These are phyloP conservation scores for Battus philenor DNA, from an alignment of 1,140 invertebrate species.

Conservation along the genomic window DNA sequence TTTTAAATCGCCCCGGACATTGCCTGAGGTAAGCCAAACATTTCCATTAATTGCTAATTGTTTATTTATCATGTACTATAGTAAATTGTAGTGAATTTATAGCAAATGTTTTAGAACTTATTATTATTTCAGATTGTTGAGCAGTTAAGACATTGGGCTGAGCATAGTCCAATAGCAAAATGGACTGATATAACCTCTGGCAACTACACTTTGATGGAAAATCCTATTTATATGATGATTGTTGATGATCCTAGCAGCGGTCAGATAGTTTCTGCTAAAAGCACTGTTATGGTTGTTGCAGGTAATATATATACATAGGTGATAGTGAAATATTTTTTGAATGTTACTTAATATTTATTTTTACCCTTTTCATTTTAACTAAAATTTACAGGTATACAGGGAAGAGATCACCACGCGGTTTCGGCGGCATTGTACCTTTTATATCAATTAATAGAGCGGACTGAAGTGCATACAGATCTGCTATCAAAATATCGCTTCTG, in stretches of 20 bases:
- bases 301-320: conserved; percentile 30
- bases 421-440: conserved; percentile 58
- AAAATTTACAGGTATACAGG: conserved; percentile 49
- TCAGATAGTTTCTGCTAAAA: conserved; percentile 56
- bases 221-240: conserved; percentile 65
- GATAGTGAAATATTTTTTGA: background rate
- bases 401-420: conserved; percentile 60
- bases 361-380: too few species aligned
- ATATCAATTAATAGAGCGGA: conserved; percentile 57
- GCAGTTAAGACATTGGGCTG: conserved; percentile 55
- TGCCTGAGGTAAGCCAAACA: conserved; percentile 42
- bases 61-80: too few species aligned
- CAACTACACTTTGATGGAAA: conserved; percentile 62
- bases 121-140: conserved; percentile 36
- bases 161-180: conserved; percentile 55
- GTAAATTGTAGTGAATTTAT: too few species aligned
- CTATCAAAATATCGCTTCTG: conserved; percentile 57
- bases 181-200: conserved; percentile 52
- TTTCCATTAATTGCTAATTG: too few species aligned
- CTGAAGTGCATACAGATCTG: conserved; percentile 44
- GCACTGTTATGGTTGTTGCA: conserved; percentile 61
- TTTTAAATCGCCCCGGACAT: conserved; percentile 49
- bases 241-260: conserved; percentile 61
- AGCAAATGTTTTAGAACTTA: too few species aligned
- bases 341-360: too few species aligned